phyloP scores from a whole-genome alignment of 2,113 vertebrate genomes.

The Calidris pugnax region DNA sequence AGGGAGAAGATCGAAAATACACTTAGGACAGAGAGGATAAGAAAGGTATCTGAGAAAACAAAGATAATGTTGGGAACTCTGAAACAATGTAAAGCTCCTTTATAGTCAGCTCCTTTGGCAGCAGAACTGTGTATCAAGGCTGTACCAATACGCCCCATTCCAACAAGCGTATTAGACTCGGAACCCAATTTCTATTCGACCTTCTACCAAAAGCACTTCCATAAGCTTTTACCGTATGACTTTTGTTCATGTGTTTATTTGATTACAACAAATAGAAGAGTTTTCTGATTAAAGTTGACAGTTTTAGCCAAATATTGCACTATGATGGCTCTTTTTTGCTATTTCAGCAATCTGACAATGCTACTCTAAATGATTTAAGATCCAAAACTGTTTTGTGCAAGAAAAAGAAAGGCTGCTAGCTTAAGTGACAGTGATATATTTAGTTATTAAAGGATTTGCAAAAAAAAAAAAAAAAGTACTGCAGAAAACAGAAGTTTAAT shows the following conservation, averaged over 20 bases:
- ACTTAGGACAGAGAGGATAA: neutral
- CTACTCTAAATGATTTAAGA: conserved; percentile 18
- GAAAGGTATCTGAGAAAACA: neutral
- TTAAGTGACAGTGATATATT: conserved; percentile 4
- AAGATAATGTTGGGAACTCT: neutral
- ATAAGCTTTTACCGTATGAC: neutral
- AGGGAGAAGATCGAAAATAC: neutral
- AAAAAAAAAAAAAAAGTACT: neutral
- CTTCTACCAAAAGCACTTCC: neutral
- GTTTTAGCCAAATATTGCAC: neutral
- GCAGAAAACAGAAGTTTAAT: neutral
- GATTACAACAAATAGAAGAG: conserved; percentile 15
- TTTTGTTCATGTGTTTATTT: conserved; percentile 16
- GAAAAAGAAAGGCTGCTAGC: neutral
- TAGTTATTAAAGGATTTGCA: neutral
- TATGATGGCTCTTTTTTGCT: neutral
- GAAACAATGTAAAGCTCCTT: neutral
- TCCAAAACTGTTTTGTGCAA: neutral
- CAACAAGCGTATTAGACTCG: neutral
- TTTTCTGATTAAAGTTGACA: conserved; percentile 35
- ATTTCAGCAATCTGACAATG: conserved; percentile 38
- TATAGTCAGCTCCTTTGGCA: neutral
- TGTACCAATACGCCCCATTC: neutral
- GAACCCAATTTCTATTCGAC: neutral
- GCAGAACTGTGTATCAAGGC: neutral